These are phyloP conservation scores for Sapayoa aenigma DNA, from an alignment of 2,113 vertebrate species.

Conservation along the genomic window DNA sequence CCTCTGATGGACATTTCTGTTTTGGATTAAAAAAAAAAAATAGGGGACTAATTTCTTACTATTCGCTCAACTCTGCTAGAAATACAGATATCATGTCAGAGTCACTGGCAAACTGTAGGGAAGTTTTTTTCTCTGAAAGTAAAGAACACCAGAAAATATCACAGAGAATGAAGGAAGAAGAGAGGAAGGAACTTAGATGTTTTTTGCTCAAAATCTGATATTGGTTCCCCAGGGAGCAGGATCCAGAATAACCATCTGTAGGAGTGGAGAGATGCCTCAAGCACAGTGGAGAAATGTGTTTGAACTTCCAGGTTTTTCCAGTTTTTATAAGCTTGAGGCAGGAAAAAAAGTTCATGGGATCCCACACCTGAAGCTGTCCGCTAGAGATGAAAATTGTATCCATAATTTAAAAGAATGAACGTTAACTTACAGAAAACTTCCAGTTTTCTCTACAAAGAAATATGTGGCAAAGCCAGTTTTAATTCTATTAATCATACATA, in stretches of 20 bases:
- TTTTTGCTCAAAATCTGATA: background rate
- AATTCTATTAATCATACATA: background rate
- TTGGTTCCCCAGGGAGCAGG: background rate
- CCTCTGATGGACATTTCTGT: constrained; percentile 31
- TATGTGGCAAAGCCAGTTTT: background rate
- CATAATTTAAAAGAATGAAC: background rate
- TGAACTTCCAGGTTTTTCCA: background rate
- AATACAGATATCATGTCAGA: background rate
- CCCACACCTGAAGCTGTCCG: background rate
- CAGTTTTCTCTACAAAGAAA: background rate
- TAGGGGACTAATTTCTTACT: background rate
- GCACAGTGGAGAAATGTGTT: background rate
- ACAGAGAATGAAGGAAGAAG: background rate
- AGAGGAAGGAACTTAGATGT: background rate
- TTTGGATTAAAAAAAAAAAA: background rate
- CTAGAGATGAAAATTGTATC: background rate
- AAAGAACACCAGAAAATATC: background rate
- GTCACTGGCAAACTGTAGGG: background rate
- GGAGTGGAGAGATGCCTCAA: background rate
- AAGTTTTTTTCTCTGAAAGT: background rate
- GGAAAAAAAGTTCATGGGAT: background rate
- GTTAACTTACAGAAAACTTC: background rate
- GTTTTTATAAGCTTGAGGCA: background rate
- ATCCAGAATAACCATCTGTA: background rate
- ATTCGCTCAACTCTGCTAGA: background rate